phyloP scores from a whole-genome alignment of 35 echinoderm and acorn worm species.

The Ophioderma brevispina region DNA sequence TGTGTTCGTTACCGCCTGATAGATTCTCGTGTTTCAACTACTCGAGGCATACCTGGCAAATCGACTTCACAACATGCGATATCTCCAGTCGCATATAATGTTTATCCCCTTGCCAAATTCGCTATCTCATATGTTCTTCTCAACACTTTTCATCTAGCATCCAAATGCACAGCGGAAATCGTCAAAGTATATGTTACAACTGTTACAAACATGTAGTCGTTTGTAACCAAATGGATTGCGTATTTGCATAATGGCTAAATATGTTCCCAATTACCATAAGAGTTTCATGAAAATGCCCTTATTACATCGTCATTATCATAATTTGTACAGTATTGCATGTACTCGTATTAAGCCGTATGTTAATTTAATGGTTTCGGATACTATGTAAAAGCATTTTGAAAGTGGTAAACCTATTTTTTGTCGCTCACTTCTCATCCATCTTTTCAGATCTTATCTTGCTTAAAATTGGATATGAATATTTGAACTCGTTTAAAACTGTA shows the following conservation, averaged over 20 bases:
- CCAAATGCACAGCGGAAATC: constrained; percentile 8
- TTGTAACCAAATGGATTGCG: background rate
- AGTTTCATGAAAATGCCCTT: background rate
- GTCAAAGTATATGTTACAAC: background rate
- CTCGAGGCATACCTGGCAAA: background rate
- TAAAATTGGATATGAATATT: too few species aligned
- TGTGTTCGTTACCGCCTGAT: constrained; percentile 12
- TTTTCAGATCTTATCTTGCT: too few species aligned
- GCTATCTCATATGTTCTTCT: background rate
- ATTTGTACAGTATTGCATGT: too few species aligned
- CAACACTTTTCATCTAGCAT: background rate
- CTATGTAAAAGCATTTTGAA: too few species aligned
- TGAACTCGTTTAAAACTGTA: too few species aligned
- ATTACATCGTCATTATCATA: background rate
- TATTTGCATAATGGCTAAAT: background rate
- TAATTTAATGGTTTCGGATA: too few species aligned
- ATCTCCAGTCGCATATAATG: background rate
- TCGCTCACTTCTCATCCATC: too few species aligned
- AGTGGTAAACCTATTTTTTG: too few species aligned
- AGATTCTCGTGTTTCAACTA: constrained; percentile 1
- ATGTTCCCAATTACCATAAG: background rate
- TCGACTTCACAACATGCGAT: constrained; percentile 5
- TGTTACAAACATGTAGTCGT: background rate
- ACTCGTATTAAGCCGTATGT: too few species aligned
- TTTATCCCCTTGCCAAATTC: constrained; percentile 5